Evolutionary conservation across 1,140 invertebrate genomes (phyloP).

Genomic region (Diploscapter pachys): DNA sequence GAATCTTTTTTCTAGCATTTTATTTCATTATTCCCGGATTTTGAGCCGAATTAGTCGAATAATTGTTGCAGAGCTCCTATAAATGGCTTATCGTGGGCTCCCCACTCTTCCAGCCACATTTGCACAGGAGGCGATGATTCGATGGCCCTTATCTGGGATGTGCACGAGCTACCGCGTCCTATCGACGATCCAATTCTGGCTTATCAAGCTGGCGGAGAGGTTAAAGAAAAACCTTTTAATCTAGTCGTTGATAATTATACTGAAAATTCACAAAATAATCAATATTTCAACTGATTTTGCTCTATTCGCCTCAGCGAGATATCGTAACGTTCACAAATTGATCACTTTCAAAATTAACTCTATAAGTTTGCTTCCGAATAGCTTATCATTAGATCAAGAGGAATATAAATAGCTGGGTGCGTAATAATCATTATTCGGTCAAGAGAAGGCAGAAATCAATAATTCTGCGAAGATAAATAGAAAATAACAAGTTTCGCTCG

Average conservation of each 20-base stretch:
- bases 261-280: neutral
- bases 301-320: neutral
- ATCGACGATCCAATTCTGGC: slow-evolving; percentile 79
- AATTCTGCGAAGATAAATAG: too few relatives aligned
- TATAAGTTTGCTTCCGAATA: too few relatives aligned
- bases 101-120: slow-evolving; percentile 74
- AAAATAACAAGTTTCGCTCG: too few relatives aligned
- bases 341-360: slow-evolving; percentile 12
- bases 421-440: too few relatives aligned
- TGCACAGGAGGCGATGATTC: slow-evolving; percentile 75
- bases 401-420: too few relatives aligned
- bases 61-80: slow-evolving; percentile 63
- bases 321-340: slow-evolving; percentile 22
- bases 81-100: slow-evolving; percentile 98
- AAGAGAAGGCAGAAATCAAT: too few relatives aligned
- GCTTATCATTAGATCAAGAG: too few relatives aligned
- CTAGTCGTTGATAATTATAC: slow-evolving; percentile 15
- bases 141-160: slow-evolving; percentile 99
- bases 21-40: too few relatives aligned
- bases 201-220: slow-evolving; percentile 93
- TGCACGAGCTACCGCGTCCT: slow-evolving; percentile 62
- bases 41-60: neutral
- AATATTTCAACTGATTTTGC: slow-evolving; percentile 27
- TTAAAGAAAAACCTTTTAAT: slow-evolving; percentile 30
- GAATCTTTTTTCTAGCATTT: too few relatives aligned